Conservation (phyloP, 2,797 vertebrate species). For the Onychomys arenicola region DNA sequence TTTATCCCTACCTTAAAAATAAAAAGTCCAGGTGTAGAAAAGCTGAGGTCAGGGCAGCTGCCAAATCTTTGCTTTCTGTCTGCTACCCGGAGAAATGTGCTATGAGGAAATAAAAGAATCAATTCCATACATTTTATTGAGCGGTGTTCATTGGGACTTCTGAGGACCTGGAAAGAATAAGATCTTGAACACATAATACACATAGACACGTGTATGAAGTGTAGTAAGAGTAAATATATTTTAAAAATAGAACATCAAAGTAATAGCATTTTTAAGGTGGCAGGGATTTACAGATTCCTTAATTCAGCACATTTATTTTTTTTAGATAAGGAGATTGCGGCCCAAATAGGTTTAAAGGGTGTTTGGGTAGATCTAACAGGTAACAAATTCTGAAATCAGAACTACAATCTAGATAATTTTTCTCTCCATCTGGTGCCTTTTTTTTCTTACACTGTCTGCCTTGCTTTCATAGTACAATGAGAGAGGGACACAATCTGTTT, state of each 20-base stretch:
- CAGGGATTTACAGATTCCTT: not conserved
- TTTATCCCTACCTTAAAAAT: not conserved
- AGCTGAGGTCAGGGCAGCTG: not conserved
- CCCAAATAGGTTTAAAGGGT: not conserved
- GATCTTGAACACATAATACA: constrained; percentile 19
- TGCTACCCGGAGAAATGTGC: constrained; percentile 14
- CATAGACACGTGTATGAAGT: not conserved
- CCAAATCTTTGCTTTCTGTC: constrained; percentile 6
- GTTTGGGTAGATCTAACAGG: not conserved
- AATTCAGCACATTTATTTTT: not conserved
- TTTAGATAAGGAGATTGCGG: not conserved
- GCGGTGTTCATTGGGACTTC: constrained; percentile 47
- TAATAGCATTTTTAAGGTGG: constrained; percentile 39
- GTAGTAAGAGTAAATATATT: not conserved
- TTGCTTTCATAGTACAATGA: constrained; percentile 4
- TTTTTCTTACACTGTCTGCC: not conserved
- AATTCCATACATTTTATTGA: constrained; percentile 51
- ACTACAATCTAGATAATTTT: not conserved
- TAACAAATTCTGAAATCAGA: constrained; percentile 34
- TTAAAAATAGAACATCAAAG: constrained; percentile 9
- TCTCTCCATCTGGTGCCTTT: not conserved
- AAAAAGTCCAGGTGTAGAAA: not conserved
- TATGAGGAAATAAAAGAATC: constrained; percentile 44
- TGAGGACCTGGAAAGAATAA: constrained; percentile 44
- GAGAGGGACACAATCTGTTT: not conserved